phyloP scores from a whole-genome alignment of 2,888 invertebrate genomes.

The Athalia rosae region DNA sequence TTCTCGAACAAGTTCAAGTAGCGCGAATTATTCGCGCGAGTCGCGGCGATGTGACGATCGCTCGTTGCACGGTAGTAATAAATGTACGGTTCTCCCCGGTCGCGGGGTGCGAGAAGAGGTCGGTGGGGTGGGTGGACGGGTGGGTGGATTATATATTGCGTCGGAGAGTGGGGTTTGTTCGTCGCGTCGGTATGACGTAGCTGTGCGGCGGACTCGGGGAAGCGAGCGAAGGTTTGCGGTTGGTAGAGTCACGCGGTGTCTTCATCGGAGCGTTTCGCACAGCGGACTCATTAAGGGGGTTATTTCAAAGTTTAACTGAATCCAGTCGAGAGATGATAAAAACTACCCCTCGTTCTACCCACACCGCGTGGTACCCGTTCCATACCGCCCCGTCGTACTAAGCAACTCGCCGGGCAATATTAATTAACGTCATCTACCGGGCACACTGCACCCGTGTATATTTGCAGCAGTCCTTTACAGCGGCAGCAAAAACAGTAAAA shows the following conservation, averaged over 20 bases:
- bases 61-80: no score
- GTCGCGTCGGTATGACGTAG: no score
- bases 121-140: no score
- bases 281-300: slow-evolving; percentile 69
- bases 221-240: neutral
- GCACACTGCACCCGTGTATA: neutral
- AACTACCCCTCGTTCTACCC: slow-evolving; percentile 34
- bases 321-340: slow-evolving; percentile 59
- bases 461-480: neutral
- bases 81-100: no score
- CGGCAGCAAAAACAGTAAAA: neutral
- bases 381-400: slow-evolving; percentile 10
- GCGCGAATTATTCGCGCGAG: no score
- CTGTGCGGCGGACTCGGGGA: no score
- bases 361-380: neutral
- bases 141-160: no score
- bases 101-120: no score
- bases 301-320: slow-evolving; percentile 70
- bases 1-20: no score
- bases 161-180: no score
- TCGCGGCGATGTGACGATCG: no score
- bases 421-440: slow-evolving; percentile 64
- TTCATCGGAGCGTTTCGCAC: slow-evolving; percentile 57
- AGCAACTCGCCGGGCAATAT: slow-evolving; percentile 55
- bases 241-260: neutral